Percentiles rank a stretch among this genome's conserved stretches.
Conservation (phyloP, 2,797 vertebrate species). For the Aselliscus stoliczkanus region DNA sequence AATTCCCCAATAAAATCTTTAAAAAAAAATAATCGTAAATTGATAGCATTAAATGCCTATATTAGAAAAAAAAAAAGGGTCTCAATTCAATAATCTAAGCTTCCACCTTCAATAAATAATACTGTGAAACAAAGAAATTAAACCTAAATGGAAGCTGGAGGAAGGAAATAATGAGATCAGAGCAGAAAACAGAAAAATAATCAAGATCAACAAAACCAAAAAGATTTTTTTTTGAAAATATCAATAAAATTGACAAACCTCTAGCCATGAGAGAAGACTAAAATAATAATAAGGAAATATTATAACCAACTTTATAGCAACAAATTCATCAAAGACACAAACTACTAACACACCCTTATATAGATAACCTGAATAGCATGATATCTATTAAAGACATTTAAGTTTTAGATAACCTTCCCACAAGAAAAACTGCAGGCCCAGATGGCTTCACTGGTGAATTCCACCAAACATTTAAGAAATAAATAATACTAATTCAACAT, state of each 20-base stretch:
- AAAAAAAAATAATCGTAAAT: background rate
- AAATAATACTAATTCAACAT: background rate
- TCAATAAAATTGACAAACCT: background rate
- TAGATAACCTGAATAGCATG: background rate
- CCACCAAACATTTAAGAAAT: background rate
- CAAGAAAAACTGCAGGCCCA: background rate
- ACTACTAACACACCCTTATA: background rate
- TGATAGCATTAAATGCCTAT: background rate
- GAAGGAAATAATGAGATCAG: background rate
- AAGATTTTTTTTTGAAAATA: background rate
- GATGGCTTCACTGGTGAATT: background rate
- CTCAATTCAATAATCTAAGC: background rate
- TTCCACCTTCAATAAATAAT: background rate
- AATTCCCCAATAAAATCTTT: too few relatives aligned
- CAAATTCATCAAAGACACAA: background rate
- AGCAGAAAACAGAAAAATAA: background rate
- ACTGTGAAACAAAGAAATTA: background rate
- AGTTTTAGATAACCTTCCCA: background rate
- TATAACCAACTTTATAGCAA: background rate
- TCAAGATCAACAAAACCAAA: background rate
- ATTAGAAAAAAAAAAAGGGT: background rate
- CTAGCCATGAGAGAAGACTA: background rate
- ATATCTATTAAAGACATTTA: background rate
- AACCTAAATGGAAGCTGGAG: background rate
- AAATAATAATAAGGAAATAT: background rate